A percentile compares a stretch with the other conserved stretches of the same genome.
phyloP scores from a whole-genome alignment of 2,113 vertebrate species.

The Macheiramphus alcinus region DNA sequence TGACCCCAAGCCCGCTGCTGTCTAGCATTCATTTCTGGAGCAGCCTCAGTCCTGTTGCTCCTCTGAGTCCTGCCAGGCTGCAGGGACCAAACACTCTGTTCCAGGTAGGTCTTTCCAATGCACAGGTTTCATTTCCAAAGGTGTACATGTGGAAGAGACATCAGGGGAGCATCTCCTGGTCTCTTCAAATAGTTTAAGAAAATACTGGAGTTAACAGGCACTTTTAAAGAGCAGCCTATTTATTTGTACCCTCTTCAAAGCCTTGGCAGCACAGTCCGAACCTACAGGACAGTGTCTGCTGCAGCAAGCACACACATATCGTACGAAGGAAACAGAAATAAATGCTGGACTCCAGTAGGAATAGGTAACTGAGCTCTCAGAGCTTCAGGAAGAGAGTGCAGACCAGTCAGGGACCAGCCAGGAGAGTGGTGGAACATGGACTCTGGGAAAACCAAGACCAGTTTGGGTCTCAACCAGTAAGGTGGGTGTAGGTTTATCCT shows the following conservation, averaged over 20 bases:
- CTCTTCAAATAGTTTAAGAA: not conserved
- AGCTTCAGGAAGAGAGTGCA: not conserved
- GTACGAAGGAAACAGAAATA: not conserved
- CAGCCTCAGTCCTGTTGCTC: constrained; percentile 91
- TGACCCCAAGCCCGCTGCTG: constrained; percentile 90
- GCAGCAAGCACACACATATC: not conserved
- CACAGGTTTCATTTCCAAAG: not conserved
- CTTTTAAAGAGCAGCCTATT: not conserved
- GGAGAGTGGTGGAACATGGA: not conserved
- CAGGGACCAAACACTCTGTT: constrained; percentile 91
- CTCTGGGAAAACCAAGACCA: not conserved
- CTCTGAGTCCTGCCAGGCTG: constrained; percentile 92
- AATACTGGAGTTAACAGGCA: not conserved
- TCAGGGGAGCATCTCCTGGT: not conserved
- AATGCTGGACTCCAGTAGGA: not conserved
- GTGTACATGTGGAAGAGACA: accelerated
- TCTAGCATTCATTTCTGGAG: constrained; percentile 98
- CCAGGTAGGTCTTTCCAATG: constrained; percentile 78
- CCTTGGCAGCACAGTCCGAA: not conserved
- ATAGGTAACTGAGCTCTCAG: not conserved
- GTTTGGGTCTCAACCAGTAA: not conserved
- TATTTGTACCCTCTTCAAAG: not conserved
- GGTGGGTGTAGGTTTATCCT: not conserved
- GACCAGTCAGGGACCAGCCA: not conserved
- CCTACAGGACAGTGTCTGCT: not conserved